Conservation (phyloP, 2,888 invertebrate genomes). For the Eristalis intricaria region DNA sequence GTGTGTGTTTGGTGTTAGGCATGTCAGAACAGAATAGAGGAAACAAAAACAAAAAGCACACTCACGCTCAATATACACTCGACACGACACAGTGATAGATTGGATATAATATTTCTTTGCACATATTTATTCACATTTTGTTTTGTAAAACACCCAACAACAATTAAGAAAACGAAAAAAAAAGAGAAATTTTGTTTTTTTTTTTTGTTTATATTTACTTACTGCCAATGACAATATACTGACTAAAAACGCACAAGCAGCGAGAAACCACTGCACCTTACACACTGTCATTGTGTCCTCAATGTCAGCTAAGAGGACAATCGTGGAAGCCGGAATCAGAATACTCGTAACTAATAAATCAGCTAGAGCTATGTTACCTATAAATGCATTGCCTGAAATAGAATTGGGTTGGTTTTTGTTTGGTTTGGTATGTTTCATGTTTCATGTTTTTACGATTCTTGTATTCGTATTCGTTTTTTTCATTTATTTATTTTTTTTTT, state of each 20-base stretch:
- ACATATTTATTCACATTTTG: background rate
- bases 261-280: constrained; percentile 86
- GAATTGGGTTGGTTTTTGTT: constrained; percentile 57
- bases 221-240: constrained; percentile 85
- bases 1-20: constrained; percentile 9
- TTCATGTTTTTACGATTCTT: background rate
- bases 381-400: constrained; percentile 85
- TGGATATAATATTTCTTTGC: background rate
- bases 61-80: constrained; percentile 13
- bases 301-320: constrained; percentile 86
- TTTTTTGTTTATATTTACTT: constrained; percentile 75
- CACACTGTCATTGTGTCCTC: constrained; percentile 85
- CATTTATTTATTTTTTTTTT: background rate
- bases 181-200: background rate
- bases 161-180: constrained; percentile 13
- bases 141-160: constrained; percentile 33
- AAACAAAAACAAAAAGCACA: constrained; percentile 30
- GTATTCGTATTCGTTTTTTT: constrained; percentile 10
- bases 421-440: constrained; percentile 22
- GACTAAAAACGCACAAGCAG: constrained; percentile 86
- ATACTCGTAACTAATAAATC: constrained; percentile 87
- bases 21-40: constrained; percentile 13
- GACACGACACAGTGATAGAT: constrained; percentile 53
- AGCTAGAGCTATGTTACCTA: constrained; percentile 87
- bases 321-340: constrained; percentile 87